phyloP scores from a whole-genome alignment of 2,888 invertebrate species.

The Torymus auratus region DNA sequence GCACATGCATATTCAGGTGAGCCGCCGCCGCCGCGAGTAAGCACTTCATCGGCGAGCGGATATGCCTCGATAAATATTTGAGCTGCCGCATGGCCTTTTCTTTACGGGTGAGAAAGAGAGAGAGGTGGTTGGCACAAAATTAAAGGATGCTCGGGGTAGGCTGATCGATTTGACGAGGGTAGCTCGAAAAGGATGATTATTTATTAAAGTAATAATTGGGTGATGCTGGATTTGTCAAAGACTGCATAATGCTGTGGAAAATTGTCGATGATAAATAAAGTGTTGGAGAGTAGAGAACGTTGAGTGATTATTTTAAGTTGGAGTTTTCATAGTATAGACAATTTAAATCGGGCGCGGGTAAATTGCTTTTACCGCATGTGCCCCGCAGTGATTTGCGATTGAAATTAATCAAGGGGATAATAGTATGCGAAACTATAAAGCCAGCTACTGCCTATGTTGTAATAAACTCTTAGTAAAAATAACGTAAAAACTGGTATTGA shows the following conservation, averaged over 20 bases:
- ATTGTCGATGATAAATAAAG: too few relatives aligned
- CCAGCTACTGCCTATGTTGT: background rate
- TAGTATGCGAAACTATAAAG: constrained; percentile 4
- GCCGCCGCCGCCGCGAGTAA: constrained; percentile 17
- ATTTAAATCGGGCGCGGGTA: too few relatives aligned
- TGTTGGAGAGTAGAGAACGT: too few relatives aligned
- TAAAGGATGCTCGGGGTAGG: background rate
- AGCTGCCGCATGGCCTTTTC: background rate
- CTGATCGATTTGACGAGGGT: background rate
- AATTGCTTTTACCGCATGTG: too few relatives aligned
- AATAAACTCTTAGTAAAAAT: constrained; percentile 4
- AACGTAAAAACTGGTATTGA: background rate
- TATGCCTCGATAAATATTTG: constrained; percentile 31
- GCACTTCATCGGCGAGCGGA: constrained; percentile 38
- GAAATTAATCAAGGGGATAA: too few relatives aligned
- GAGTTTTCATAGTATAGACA: too few relatives aligned
- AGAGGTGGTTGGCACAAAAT: background rate
- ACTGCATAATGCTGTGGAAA: too few relatives aligned
- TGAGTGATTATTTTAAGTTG: too few relatives aligned
- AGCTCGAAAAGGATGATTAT: background rate
- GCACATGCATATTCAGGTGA: constrained; percentile 52
- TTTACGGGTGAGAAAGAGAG: too few relatives aligned
- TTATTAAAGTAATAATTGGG: constrained; percentile 35
- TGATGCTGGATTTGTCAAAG: constrained; percentile 9
- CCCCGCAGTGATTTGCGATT: too few relatives aligned